Evolutionary conservation across 2,113 vertebrate species (phyloP).

Genomic region (Geococcyx californianus): DNA sequence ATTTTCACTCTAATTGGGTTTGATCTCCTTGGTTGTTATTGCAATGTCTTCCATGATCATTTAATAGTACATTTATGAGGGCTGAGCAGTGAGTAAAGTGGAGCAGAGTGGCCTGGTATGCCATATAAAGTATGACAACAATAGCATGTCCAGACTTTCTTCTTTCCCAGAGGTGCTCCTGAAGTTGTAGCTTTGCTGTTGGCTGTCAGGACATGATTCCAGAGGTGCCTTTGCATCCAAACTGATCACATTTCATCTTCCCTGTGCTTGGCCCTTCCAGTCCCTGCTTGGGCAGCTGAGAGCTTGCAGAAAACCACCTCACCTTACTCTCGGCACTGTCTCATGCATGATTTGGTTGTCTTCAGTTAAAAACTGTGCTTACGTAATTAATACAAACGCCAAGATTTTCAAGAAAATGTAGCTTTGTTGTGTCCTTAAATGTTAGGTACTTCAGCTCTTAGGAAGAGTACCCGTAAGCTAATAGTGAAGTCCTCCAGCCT

Average conservation of each 20-base stretch:
- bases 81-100: not conserved
- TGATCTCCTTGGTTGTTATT: not conserved
- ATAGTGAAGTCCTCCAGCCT: not conserved
- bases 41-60: not conserved
- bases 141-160: not conserved
- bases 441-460: not conserved
- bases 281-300: not conserved
- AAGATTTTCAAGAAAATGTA: not conserved
- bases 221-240: not conserved
- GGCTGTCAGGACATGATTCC: accelerated
- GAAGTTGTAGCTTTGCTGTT: not conserved
- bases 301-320: not conserved
- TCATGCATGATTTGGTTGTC: not conserved
- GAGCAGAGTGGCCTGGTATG: accelerated
- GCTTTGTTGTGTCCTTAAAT: not conserved
- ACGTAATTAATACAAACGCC: not conserved
- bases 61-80: not conserved
- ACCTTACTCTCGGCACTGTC: not conserved
- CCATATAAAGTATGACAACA: not conserved
- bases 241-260: not conserved
- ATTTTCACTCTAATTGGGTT: not conserved
- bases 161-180: not conserved
- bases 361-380: not conserved
- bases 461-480: not conserved
- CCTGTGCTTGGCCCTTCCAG: accelerated